A percentile compares a stretch with the other conserved stretches of the same genome.
These are phyloP conservation scores for Hypsibius dujardini DNA, from an alignment of 1,140 invertebrate species.

Conservation along the genomic window DNA sequence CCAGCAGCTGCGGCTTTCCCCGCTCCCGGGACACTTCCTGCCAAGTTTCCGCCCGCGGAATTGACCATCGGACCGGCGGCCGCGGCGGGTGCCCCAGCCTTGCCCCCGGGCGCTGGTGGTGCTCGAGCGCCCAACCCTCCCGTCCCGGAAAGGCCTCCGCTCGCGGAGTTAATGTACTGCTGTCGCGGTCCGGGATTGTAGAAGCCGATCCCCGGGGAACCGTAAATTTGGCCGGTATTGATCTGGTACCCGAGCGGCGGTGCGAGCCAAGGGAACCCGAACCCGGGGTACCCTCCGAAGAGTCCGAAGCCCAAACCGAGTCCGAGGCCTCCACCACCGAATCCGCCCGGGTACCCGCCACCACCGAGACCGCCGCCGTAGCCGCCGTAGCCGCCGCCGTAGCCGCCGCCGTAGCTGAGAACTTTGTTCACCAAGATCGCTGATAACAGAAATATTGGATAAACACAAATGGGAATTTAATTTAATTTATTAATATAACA, in stretches of 20 bases:
- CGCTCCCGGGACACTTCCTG: conserved; percentile 16
- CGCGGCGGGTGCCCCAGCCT: neutral
- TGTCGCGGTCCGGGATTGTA: conserved; percentile 20
- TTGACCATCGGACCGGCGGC: neutral
- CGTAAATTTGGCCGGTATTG: conserved; percentile 11
- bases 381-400: conserved; percentile 16
- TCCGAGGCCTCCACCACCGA: conserved; percentile 23
- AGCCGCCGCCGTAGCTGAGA: conserved; percentile 9
- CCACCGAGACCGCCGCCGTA: conserved; percentile 11
- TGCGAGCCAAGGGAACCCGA: conserved; percentile 24
- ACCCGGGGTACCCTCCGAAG: conserved; percentile 26
- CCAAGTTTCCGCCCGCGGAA: neutral
- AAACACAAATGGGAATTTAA: too few relatives aligned
- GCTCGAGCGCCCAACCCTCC: too few relatives aligned
- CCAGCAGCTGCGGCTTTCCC: neutral
- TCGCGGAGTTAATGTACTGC: conserved; percentile 20
- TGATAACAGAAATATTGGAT: too few relatives aligned
- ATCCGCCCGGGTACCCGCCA: conserved; percentile 20
- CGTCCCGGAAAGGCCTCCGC: neutral
- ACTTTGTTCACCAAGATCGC: neutral
- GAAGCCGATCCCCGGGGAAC: conserved; percentile 20
- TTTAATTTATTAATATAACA: too few relatives aligned
- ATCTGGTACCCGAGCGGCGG: conserved; percentile 17
- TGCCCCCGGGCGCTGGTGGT: neutral
- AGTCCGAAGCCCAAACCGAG: conserved; percentile 21